These are phyloP conservation scores for Parelbella ahira DNA, from an alignment of 2,888 invertebrate genomes.

Conservation along the genomic window DNA sequence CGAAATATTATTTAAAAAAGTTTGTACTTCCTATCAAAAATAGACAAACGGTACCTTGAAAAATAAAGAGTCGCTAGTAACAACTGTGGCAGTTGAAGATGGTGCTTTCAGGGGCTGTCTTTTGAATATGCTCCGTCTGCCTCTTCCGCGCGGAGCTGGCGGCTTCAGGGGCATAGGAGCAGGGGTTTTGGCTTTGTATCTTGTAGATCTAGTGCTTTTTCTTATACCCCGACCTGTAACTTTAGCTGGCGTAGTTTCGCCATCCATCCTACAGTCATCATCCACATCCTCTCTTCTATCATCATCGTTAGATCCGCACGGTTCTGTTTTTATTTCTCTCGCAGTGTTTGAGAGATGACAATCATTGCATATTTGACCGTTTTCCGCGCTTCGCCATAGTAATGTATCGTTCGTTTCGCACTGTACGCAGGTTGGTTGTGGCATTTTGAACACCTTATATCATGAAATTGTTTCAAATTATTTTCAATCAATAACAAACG, in stretches of 20 bases:
- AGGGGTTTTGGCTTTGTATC: conserved; percentile 76
- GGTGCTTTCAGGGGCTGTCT: conserved; percentile 90
- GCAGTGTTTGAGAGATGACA: conserved; percentile 81
- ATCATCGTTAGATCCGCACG: conserved; percentile 33
- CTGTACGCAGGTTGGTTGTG: conserved; percentile 84
- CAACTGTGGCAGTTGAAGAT: conserved; percentile 88
- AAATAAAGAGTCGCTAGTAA: conserved; percentile 89
- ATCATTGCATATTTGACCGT: conserved; percentile 88
- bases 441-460: conserved; percentile 52
- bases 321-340: conserved; percentile 48
- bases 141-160: conserved; percentile 83
- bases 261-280: conserved; percentile 49
- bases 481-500: background rate
- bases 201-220: conserved; percentile 81
- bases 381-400: conserved; percentile 87
- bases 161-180: conserved; percentile 48
- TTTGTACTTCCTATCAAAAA: background rate
- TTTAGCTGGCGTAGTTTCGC: conserved; percentile 63
- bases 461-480: conserved; percentile 21
- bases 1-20: conserved; percentile 20
- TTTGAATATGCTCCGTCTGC: conserved; percentile 88
- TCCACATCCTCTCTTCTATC: conserved; percentile 56
- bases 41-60: conserved; percentile 41
- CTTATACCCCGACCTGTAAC: conserved; percentile 76
- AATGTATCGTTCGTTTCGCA: conserved; percentile 85